A percentile compares a stretch with the other conserved stretches of the same genome.
These are phyloP conservation scores for Eupithecia dodoneata DNA, from an alignment of 2,888 invertebrate genomes.

Conservation along the genomic window DNA sequence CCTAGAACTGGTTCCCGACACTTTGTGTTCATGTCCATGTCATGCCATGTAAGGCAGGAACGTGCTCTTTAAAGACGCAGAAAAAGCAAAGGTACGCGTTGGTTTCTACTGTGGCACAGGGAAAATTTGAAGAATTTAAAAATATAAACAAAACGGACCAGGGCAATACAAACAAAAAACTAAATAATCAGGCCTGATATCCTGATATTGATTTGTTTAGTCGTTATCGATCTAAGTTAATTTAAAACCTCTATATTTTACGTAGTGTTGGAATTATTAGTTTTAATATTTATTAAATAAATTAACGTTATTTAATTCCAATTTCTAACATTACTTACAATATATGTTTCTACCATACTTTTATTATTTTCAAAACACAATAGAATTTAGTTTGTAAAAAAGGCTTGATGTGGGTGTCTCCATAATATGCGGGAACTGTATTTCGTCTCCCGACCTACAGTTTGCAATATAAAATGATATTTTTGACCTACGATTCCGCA, in stretches of 20 bases:
- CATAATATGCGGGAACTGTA: constrained; percentile 3
- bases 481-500: not conserved
- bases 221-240: not conserved
- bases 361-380: not conserved
- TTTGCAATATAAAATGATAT: constrained; percentile 1
- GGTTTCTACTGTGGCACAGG: constrained; percentile 1
- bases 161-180: not conserved
- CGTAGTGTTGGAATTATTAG: not conserved
- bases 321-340: not conserved
- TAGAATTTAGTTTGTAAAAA: not conserved
- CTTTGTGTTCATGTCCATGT: constrained; percentile 27
- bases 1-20: constrained; percentile 34
- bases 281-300: too few species aligned
- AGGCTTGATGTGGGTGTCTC: not conserved
- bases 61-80: constrained; percentile 27
- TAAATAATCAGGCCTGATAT: not conserved
- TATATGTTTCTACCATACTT: not conserved
- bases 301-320: not conserved
- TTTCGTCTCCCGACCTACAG: constrained; percentile 18
- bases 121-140: not conserved
- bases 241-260: not conserved
- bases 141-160: not conserved
- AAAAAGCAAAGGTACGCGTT: constrained; percentile 23
- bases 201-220: too few species aligned
- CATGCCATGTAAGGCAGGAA: constrained; percentile 29